Evolutionary conservation across 37 sponge, comb jelly and placozoan species (phyloP), one percentile per base, ranked within the genome.

Genomic region (Halisarca cf. caerulea): DNA sequence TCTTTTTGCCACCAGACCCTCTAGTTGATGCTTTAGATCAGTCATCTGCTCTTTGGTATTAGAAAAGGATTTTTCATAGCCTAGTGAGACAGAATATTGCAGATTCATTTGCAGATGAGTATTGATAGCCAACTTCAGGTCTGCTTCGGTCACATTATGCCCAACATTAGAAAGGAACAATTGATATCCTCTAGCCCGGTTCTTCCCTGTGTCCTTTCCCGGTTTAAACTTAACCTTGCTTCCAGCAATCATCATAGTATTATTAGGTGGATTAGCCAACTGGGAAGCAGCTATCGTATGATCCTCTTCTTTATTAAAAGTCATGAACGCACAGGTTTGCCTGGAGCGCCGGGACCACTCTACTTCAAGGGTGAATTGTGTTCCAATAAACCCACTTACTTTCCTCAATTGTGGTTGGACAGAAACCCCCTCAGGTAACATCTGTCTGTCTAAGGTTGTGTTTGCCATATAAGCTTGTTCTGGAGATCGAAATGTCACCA

Each of bases 321-420:
- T 32, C 24, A 90, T 38, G 42, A 70, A 87, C 2, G 58, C 88
- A 84, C 68, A 87, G 34, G 66, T 58, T 45, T 30, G 28, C 18
- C 91, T 80, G 25, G 57, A 17, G 70, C 91, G 61, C 55, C 91
- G 45, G 25, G 25, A 20, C 91, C 91, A 91, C 66, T 87, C 85
- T 11, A 91, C 35, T 38, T 80, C 79, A 32, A 91, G 66, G 2
- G 82, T 81, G 43, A 82, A 82, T 1, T 58, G 23, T 20, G 82
- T 35, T 23, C 14, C 15, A 15, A 2, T 3, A 54, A 11, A 36
- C 37, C 61, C 28, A 69, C 59, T 30, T 27, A 11, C 6, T 57
- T 57, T 57, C 35, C 27, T 37, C 32, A 81, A 14, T 1, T 32
- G 17, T 42, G 82, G 82, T 23, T 59, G n/a, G 43, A 82, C 57